Conservation (phyloP, 2,797 vertebrate species). For the Dermochelys coriacea region DNA sequence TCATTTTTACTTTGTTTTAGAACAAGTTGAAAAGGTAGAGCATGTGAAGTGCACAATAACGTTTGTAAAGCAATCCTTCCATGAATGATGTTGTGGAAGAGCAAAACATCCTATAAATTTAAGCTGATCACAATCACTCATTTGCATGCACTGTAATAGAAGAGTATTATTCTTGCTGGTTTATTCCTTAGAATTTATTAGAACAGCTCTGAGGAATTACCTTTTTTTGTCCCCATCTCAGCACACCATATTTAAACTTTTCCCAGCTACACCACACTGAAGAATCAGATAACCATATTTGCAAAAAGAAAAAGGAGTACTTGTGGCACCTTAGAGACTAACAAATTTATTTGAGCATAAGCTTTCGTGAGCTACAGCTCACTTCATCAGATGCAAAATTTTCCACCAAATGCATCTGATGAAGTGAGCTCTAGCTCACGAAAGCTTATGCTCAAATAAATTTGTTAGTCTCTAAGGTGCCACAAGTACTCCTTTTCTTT, state of each 20-base stretch:
- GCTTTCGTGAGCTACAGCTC: no score
- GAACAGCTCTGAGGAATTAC: fast-evolving
- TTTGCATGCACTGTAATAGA: not conserved
- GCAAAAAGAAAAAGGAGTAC: no score
- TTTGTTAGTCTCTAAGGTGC: no score
- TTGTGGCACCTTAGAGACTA: no score
- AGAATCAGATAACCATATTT: not conserved
- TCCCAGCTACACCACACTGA: not conserved
- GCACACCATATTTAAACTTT: not conserved
- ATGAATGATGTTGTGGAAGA: not conserved
- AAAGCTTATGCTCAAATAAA: no score
- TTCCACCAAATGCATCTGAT: no score
- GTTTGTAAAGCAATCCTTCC: not conserved
- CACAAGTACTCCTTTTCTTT: no score
- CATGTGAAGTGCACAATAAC: not conserved
- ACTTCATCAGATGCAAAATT: no score
- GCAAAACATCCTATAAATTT: not conserved
- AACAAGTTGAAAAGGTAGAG: not conserved
- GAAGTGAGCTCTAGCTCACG: no score
- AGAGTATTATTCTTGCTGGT: not conserved
- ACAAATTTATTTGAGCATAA: no score
- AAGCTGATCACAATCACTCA: not conserved
- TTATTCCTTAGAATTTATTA: not conserved
- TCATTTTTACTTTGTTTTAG: not conserved
- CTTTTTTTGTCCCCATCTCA: not conserved